Conservation (phyloP, 2,888 invertebrate species). For the Dioctria rufipes region DNA sequence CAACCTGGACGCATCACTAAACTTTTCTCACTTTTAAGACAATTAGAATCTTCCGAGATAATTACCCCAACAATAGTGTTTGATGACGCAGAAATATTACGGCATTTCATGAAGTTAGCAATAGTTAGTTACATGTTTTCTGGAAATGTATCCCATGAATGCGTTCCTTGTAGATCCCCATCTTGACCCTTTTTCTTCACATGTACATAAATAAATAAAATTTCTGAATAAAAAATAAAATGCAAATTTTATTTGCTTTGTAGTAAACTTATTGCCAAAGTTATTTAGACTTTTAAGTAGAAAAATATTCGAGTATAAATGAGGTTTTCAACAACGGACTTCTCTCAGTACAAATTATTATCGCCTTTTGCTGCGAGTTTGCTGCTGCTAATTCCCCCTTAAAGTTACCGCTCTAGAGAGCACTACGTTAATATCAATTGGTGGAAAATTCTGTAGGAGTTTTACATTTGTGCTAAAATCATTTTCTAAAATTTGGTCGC, state of each 20-base stretch:
- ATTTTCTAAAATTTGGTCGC: slow-evolving; percentile 85
- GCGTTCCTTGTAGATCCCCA: no score
- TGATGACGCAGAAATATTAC: no score
- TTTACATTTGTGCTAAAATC: slow-evolving; percentile 97
- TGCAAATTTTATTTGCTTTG: slow-evolving; percentile 37
- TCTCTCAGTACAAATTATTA: background rate
- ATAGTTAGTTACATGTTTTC: no score
- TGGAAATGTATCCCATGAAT: no score
- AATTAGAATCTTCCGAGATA: no score
- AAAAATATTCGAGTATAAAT: slow-evolving; percentile 48
- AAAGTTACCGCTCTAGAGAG: slow-evolving; percentile 80
- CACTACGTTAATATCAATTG: slow-evolving; percentile 89
- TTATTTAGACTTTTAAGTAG: slow-evolving; percentile 6
- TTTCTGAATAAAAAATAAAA: slow-evolving; percentile 29
- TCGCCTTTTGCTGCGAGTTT: background rate
- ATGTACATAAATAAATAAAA: background rate
- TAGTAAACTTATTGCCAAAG: slow-evolving; percentile 19
- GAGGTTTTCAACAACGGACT: background rate
- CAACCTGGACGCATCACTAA: no score
- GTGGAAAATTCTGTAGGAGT: slow-evolving; percentile 92
- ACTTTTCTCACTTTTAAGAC: no score
- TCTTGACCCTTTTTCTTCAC: background rate
- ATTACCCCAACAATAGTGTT: no score
- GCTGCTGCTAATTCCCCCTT: slow-evolving; percentile 60
- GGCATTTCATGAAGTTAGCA: no score